Percentiles rank a stretch among this genome's conserved stretches.
Evolutionary conservation across 2,113 vertebrate species (phyloP).

Genomic region (Carassius auratus): DNA sequence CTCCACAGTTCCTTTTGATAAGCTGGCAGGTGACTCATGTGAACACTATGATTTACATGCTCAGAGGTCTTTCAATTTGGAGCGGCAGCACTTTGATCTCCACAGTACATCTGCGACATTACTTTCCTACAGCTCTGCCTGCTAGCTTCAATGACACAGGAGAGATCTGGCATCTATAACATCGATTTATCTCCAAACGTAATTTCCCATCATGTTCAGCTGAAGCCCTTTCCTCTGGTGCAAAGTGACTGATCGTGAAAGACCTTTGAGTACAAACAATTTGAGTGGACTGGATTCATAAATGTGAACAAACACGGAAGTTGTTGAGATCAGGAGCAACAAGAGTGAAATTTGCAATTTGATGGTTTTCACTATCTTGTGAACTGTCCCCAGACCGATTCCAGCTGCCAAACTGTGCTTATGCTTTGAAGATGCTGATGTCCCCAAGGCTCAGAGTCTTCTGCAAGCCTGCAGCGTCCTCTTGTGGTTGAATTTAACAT

Average conservation of each 20-base stretch:
- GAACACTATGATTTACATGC: conserved; percentile 16
- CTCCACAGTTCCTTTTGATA: conserved; percentile 10
- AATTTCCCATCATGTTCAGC: background rate
- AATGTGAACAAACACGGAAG: background rate
- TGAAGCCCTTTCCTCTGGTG: background rate
- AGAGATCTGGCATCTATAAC: background rate
- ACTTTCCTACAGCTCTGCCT: background rate
- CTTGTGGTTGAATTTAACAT: conserved; percentile 27
- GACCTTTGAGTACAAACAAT: background rate
- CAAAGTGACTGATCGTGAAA: background rate
- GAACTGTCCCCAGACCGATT: background rate
- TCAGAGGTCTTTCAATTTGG: conserved; percentile 13
- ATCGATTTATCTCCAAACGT: background rate
- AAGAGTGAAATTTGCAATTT: background rate
- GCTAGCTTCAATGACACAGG: background rate
- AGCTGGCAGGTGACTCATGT: conserved; percentile 18
- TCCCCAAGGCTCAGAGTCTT: background rate
- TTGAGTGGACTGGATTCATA: background rate
- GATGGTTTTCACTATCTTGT: conserved; percentile 25
- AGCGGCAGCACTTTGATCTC: conserved; percentile 40
- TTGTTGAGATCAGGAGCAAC: conserved; percentile 15
- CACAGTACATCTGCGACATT: conserved; percentile 16
- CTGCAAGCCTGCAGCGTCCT: conserved; percentile 37
- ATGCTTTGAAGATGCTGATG: background rate
- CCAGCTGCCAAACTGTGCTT: conserved; percentile 24